Conservation (phyloP, 2,888 invertebrate species). For the Camponotus fellah region DNA sequence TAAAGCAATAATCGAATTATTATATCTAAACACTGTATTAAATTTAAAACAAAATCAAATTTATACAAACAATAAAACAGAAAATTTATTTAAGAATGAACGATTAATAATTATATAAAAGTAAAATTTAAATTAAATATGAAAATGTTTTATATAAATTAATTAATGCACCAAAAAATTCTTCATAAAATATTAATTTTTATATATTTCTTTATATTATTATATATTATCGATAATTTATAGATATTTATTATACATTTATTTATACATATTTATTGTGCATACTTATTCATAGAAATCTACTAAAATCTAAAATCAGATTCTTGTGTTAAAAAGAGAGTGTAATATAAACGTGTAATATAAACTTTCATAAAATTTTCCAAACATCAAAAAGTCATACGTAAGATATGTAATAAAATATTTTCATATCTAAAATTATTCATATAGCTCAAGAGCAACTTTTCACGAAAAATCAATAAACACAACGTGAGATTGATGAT, state of each 20-base stretch:
- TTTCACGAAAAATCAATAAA: constrained; percentile 69
- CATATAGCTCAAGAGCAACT: constrained; percentile 24
- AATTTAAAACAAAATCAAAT: background rate
- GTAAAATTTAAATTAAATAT: too few species aligned
- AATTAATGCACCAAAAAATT: too few species aligned
- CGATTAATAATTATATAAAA: too few species aligned
- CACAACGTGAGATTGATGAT: constrained; percentile 45
- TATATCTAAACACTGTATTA: background rate
- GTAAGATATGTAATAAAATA: background rate
- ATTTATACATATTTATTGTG: background rate
- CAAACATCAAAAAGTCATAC: background rate
- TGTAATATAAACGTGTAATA: background rate
- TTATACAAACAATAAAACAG: background rate
- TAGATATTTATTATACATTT: background rate
- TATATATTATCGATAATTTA: too few species aligned
- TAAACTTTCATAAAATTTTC: background rate
- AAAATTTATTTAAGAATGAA: background rate
- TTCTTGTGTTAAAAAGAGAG: background rate
- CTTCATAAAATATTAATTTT: too few species aligned
- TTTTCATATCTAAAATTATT: background rate
- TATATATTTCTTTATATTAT: too few species aligned
- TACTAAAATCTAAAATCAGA: background rate
- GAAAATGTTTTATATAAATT: too few species aligned
- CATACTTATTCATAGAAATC: too few species aligned
- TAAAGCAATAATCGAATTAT: background rate